phyloP scores from a whole-genome alignment of 37 sponge, comb jelly and placozoan genomes.

The Trichoplax adhaerens region DNA sequence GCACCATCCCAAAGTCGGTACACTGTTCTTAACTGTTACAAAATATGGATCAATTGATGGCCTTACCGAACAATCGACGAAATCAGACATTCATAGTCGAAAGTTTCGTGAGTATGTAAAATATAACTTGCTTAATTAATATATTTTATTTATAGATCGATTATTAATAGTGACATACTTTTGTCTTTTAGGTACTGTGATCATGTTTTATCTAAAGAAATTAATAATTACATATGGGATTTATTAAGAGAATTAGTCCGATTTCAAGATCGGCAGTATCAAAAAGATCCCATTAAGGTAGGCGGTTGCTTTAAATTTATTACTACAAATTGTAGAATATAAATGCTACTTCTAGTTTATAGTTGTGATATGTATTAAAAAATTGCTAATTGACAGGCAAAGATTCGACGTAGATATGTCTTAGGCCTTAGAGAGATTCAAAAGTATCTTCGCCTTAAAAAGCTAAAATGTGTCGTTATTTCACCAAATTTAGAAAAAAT shows the following conservation, averaged over 20 bases:
- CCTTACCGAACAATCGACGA: neutral
- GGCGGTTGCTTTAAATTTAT: neutral
- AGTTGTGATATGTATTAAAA: too few relatives aligned
- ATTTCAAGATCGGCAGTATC: slow-evolving; percentile 61
- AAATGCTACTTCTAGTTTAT: neutral
- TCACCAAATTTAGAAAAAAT: slow-evolving; percentile 78
- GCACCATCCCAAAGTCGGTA: too few relatives aligned
- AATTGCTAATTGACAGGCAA: slow-evolving; percentile 8
- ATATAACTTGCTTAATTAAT: neutral
- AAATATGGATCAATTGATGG: too few relatives aligned
- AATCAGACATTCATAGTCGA: slow-evolving; percentile 1
- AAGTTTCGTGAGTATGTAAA: slow-evolving; percentile 14
- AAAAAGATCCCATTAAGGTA: slow-evolving; percentile 44
- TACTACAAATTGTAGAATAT: neutral
- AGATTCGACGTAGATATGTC: slow-evolving; percentile 49
- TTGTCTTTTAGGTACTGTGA: slow-evolving; percentile 45
- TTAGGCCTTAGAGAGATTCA: slow-evolving; percentile 77
- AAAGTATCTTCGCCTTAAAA: slow-evolving; percentile 62
- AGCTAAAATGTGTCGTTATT: slow-evolving; percentile 67
- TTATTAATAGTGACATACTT: neutral
- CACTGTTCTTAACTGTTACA: too few relatives aligned
- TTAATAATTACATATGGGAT: slow-evolving; percentile 22
- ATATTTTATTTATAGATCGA: neutral
- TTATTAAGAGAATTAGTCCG: slow-evolving; percentile 40
- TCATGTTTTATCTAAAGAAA: slow-evolving; percentile 40